Conservation (phyloP, 2,797 vertebrate species). For the Holocentrus rufus region DNA sequence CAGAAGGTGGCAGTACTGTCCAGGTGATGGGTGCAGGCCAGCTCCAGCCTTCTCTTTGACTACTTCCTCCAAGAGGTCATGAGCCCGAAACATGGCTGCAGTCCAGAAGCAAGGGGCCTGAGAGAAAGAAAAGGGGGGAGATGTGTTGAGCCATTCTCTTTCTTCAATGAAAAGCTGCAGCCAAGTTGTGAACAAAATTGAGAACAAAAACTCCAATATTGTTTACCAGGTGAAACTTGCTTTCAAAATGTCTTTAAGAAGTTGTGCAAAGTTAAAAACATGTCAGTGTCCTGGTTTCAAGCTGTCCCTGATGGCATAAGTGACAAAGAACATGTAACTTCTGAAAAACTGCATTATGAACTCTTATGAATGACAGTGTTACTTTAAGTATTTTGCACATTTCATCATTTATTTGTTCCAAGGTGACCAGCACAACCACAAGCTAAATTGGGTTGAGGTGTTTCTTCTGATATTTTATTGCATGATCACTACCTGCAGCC, state of each 20-base stretch:
- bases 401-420: too few relatives aligned
- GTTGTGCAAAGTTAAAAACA: neutral
- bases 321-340: neutral
- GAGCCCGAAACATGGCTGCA: conserved; percentile 64
- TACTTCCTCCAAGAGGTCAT: conserved; percentile 57
- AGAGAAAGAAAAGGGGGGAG: conserved; percentile 25
- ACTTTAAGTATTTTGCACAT: neutral
- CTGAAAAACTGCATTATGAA: neutral
- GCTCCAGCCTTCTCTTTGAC: conserved; percentile 28
- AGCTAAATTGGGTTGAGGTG: too few relatives aligned
- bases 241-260: conserved; percentile 2
- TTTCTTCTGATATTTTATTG: too few relatives aligned
- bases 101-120: conserved; percentile 55
- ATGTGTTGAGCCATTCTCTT: conserved; percentile 39
- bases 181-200: neutral
- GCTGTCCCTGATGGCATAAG: neutral
- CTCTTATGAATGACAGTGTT: neutral
- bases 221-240: neutral
- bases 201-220: neutral
- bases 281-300: neutral
- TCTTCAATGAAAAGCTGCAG: conserved; percentile 30
- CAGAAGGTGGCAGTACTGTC: conserved; percentile 61
- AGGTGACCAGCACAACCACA: too few relatives aligned
- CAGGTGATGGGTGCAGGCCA: neutral
- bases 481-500: neutral